Percentiles rank a stretch among this genome's conserved stretches.
Conservation (phyloP, 37 sponge, comb jelly and placozoan genomes). For the Spongilla lacustris region DNA sequence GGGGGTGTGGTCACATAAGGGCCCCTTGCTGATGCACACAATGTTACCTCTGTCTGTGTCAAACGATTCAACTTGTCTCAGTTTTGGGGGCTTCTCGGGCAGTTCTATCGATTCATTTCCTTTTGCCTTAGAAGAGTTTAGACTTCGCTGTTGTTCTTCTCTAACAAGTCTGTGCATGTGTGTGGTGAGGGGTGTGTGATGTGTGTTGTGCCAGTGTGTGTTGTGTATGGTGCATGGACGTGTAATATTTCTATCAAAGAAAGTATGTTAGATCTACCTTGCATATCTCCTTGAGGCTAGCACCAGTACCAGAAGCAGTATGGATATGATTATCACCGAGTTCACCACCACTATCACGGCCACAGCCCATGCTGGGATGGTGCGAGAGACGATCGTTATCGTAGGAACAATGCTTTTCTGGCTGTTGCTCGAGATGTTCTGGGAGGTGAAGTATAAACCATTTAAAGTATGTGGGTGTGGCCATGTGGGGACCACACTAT, state of each 20-base stretch:
- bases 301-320: constrained; percentile 46
- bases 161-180: constrained; percentile 16
- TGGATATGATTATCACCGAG: constrained; percentile 60
- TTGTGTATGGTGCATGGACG: too few species aligned
- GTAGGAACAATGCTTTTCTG: too few species aligned
- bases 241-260: background rate
- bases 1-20: background rate
- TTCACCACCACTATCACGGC: constrained; percentile 67
- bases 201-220: too few species aligned
- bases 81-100: background rate
- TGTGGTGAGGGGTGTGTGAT: too few species aligned
- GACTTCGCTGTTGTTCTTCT: constrained; percentile 39
- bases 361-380: constrained; percentile 75
- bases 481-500: too few species aligned
- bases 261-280: constrained; percentile 19
- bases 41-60: constrained; percentile 13
- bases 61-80: background rate
- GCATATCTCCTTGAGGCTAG: constrained; percentile 50
- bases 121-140: constrained; percentile 9
- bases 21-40: background rate
- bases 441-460: background rate
- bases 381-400: background rate
- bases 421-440: constrained; percentile 5
- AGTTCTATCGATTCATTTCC: background rate
- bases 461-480: too few species aligned